Conservation (phyloP, 2,113 vertebrate genomes). For the Microtus oregoni region DNA sequence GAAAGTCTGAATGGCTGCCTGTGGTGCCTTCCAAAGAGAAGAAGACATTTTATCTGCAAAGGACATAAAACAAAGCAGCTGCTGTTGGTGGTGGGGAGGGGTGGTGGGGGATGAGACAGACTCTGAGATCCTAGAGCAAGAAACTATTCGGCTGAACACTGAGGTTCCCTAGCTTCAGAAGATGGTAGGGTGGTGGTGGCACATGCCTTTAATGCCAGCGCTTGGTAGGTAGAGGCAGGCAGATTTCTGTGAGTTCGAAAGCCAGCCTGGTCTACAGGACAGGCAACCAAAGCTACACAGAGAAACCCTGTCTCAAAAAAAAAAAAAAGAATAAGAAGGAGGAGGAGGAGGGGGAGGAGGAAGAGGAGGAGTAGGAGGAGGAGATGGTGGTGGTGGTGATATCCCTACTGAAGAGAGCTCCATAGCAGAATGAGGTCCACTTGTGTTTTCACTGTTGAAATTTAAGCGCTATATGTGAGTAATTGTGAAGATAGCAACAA, state of each 20-base stretch:
- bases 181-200: no score
- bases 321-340: no score
- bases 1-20: not conserved
- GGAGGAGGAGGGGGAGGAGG: no score
- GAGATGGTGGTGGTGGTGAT: no score
- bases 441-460: not conserved
- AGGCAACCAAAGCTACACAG: no score
- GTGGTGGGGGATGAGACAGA: no score
- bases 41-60: not conserved
- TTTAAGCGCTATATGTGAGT: not conserved
- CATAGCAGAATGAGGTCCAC: not conserved
- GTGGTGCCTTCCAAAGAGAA: not conserved
- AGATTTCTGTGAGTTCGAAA: no score
- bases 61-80: not conserved
- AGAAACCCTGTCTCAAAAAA: no score
- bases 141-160: not conserved
- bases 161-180: not conserved
- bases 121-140: not conserved
- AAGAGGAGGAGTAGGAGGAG: accelerated
- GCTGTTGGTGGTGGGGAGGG: not conserved
- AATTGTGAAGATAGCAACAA: not conserved
- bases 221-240: no score
- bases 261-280: no score
- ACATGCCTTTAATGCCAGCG: no score
- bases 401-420: not conserved